phyloP scores from a whole-genome alignment of 2,888 invertebrate genomes.

The Tetropium fuscum region DNA sequence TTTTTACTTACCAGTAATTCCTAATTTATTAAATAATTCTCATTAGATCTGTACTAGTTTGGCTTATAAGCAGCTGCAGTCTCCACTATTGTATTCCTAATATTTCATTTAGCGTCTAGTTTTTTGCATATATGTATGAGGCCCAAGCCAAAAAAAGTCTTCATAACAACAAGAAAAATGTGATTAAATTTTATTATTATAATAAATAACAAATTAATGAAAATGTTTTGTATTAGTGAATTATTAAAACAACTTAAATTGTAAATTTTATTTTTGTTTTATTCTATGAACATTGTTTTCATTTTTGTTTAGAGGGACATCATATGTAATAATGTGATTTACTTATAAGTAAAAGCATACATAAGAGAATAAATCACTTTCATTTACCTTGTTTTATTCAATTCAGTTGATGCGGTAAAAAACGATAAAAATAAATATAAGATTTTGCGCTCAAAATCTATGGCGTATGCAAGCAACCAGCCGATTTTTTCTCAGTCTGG shows the following conservation, averaged over 20 bases:
- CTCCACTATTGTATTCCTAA: conserved; percentile 20
- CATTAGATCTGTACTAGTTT: conserved; percentile 35
- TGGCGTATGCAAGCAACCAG: conserved; percentile 1
- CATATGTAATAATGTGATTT: conserved; percentile 60
- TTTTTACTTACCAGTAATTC: conserved; percentile 26
- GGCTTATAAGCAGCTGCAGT: conserved; percentile 24
- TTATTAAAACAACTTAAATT: conserved; percentile 61
- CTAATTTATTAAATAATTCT: conserved; percentile 36
- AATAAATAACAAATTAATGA: conserved; percentile 63
- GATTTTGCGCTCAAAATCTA: background rate
- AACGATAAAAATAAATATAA: background rate
- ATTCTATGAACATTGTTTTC: conserved; percentile 52
- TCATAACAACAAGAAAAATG: conserved; percentile 65
- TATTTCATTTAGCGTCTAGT: conserved; percentile 40
- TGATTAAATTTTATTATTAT: conserved; percentile 66
- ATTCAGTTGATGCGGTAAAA: background rate
- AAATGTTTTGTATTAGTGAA: conserved; percentile 66
- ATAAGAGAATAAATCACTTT: conserved; percentile 62
- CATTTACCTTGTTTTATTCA: conserved; percentile 43
- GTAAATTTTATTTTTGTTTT: conserved; percentile 58
- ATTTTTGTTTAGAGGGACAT: conserved; percentile 60
- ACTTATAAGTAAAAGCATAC: conserved; percentile 57
- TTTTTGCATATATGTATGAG: conserved; percentile 60
- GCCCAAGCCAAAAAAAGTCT: conserved; percentile 63
- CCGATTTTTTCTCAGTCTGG: conserved; percentile 6